Evolutionary conservation across 2,888 invertebrate genomes (phyloP).

Genomic region (Eilema depressum): DNA sequence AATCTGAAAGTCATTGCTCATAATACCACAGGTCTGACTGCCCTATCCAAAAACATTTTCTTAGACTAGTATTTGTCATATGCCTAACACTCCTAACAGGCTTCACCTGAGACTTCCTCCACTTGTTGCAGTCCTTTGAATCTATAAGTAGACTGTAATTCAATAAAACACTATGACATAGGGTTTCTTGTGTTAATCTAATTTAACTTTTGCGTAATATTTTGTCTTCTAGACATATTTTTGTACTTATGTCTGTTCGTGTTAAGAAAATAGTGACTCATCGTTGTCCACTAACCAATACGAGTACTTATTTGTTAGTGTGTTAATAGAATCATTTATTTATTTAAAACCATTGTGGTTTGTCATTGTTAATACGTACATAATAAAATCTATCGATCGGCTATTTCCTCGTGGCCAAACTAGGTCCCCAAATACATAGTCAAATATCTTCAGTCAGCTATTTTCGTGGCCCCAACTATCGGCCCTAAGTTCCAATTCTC

Average conservation of each 20-base stretch:
- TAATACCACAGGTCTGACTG: background rate
- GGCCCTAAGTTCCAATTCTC: constrained; percentile 18
- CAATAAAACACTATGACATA: constrained; percentile 38
- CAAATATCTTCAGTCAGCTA: too few species aligned
- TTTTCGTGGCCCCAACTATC: constrained; percentile 13
- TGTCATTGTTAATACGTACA: background rate
- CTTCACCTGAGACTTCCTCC: background rate
- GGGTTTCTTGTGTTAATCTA: constrained; percentile 43
- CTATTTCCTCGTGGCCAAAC: too few species aligned
- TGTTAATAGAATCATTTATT: too few species aligned
- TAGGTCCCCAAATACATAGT: too few species aligned
- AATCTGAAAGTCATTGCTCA: too few species aligned
- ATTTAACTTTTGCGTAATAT: constrained; percentile 24
- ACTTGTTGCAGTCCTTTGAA: constrained; percentile 5
- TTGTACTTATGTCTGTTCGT: background rate
- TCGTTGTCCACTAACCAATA: too few species aligned
- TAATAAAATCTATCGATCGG: too few species aligned
- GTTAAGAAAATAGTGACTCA: too few species aligned
- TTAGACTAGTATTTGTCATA: background rate
- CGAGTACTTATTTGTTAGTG: too few species aligned
- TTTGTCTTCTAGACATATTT: background rate
- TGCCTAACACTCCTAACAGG: background rate
- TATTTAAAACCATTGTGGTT: too few species aligned
- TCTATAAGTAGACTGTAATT: constrained; percentile 38
- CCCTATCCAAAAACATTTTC: background rate